Conservation (phyloP, 2,113 vertebrate genomes). For the Aix galericulata region DNA sequence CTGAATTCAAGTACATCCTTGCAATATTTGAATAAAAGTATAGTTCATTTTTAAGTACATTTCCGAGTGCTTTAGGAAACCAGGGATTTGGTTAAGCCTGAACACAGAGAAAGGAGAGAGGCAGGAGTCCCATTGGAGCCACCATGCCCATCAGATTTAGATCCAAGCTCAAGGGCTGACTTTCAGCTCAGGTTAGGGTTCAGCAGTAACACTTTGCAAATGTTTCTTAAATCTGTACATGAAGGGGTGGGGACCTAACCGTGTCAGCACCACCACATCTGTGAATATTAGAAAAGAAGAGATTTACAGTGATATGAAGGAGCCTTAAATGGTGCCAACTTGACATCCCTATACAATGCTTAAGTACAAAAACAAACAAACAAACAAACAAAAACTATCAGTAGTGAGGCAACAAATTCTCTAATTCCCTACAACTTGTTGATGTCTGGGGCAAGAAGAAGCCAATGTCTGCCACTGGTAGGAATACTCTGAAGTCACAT, state of each 20-base stretch:
- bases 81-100: neutral
- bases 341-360: neutral
- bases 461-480: neutral
- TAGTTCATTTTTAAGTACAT: neutral
- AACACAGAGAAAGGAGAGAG: neutral
- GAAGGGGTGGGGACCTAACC: neutral
- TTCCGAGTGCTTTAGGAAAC: neutral
- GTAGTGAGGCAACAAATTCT: neutral
- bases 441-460: slow-evolving; percentile 3
- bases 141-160: neutral
- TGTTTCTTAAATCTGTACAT: neutral
- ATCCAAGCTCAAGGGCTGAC: neutral
- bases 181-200: neutral
- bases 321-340: neutral
- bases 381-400: neutral
- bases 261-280: neutral
- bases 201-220: neutral
- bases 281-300: neutral
- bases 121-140: accelerated
- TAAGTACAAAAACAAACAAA: neutral
- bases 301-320: neutral
- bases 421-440: neutral
- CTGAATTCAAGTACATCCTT: neutral
- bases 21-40: neutral
- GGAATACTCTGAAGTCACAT: neutral